A percentile compares a stretch with the other conserved stretches of the same genome.
Evolutionary conservation across 2,113 vertebrate genomes (phyloP).

Genomic region (Candoia aspera): DNA sequence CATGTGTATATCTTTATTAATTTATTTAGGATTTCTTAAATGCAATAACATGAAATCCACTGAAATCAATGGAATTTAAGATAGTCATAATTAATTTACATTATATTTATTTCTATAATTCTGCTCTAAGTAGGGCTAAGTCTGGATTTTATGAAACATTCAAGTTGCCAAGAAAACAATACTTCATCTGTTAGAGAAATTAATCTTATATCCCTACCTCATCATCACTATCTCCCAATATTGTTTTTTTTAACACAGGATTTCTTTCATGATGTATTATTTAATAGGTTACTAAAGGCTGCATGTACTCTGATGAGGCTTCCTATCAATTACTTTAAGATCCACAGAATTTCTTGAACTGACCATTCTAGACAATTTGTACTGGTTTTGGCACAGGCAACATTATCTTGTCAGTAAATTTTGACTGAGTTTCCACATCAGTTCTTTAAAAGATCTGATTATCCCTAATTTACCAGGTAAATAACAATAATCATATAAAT

Average conservation of each 20-base stretch:
- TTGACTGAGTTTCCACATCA: conserved; percentile 29
- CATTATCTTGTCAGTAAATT: not conserved
- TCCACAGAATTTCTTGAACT: not conserved
- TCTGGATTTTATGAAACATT: no score
- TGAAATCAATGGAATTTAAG: no score
- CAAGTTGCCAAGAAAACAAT: no score
- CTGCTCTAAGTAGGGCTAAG: no score
- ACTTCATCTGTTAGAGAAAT: not conserved
- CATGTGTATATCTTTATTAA: not conserved
- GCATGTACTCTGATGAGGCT: not conserved
- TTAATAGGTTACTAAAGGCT: not conserved
- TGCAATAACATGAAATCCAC: no score
- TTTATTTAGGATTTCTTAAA: not conserved
- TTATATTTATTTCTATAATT: no score
- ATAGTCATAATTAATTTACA: no score
- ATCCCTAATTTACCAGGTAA: conserved; percentile 37
- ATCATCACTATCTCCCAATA: not conserved
- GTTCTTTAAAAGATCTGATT: conserved; percentile 42
- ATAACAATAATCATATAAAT: conserved; percentile 32
- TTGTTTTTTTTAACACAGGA: not conserved
- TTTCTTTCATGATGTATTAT: not conserved
- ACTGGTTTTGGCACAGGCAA: conserved; percentile 25
- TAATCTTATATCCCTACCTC: not conserved
- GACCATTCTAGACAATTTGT: not conserved
- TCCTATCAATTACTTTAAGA: conserved; percentile 4